phyloP scores from a whole-genome alignment of 2,888 invertebrate genomes.

The Kuschelorhynchus macadamiae region DNA sequence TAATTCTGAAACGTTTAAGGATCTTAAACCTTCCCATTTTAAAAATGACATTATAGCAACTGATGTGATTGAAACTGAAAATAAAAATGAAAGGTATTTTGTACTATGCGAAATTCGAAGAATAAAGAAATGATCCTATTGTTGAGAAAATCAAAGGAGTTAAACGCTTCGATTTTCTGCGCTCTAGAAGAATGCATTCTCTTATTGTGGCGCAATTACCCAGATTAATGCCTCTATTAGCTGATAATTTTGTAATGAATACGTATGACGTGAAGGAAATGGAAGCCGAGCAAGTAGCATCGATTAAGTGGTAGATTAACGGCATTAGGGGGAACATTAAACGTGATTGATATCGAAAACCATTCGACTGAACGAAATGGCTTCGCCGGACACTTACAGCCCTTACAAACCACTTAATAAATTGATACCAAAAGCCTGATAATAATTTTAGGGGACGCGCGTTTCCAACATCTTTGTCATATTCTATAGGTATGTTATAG shows the following conservation, averaged over 20 bases:
- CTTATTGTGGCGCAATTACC: constrained; percentile 53
- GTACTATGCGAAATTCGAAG: constrained; percentile 13
- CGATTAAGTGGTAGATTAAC: constrained; percentile 64
- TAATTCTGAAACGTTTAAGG: no score
- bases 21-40: no score
- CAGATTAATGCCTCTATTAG: constrained; percentile 62
- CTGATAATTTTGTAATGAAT: constrained; percentile 66
- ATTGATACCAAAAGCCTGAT: constrained; percentile 55
- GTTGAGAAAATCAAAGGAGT: constrained; percentile 20
- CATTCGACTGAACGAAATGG: constrained; percentile 50
- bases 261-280: constrained; percentile 64
- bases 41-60: no score
- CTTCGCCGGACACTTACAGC: constrained; percentile 50
- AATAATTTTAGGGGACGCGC: constrained; percentile 22
- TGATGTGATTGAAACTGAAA: no score
- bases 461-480: no score
- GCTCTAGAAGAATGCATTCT: constrained; percentile 49
- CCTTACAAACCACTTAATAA: constrained; percentile 61
- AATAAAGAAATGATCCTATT: constrained; percentile 8
- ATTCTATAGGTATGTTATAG: no score
- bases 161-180: constrained; percentile 12
- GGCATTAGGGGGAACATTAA: constrained; percentile 61
- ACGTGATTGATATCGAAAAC: constrained; percentile 61
- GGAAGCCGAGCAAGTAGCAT: constrained; percentile 58
- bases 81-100: no score